Percentiles rank a stretch among this genome's conserved stretches.
phyloP scores from a whole-genome alignment of 2,113 vertebrate species.

The Pseudonaja textilis region DNA sequence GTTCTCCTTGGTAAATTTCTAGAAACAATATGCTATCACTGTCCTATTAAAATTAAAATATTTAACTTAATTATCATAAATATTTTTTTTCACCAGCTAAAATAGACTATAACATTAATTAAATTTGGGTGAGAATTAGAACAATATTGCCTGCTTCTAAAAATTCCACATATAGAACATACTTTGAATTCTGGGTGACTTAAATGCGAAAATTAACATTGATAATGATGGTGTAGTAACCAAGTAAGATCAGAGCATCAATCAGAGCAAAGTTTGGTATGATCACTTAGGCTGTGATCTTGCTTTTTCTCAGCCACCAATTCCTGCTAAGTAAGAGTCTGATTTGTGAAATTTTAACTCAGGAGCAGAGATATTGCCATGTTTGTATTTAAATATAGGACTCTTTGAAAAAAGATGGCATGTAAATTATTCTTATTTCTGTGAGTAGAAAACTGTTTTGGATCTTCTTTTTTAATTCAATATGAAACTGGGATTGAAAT shows the following conservation, averaged over 20 bases:
- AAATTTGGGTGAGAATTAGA: no score
- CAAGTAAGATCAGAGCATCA: no score
- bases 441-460: not conserved
- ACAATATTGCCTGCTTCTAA: no score
- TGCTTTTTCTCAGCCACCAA: not conserved
- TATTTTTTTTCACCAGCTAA: no score
- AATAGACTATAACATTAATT: no score
- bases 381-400: not conserved
- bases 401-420: not conserved
- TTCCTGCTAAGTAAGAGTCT: not conserved
- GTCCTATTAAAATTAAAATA: not conserved
- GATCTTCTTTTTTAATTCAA: not conserved
- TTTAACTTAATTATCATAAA: not conserved
- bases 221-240: no score
- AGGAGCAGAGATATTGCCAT: not conserved
- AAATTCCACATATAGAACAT: no score
- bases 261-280: no score
- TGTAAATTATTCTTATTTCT: not conserved
- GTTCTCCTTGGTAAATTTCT: not conserved
- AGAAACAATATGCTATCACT: not conserved
- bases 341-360: not conserved
- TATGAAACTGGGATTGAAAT: not conserved
- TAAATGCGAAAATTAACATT: no score
- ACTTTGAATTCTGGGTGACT: no score
- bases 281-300: not conserved